These are phyloP conservation scores for sheep (Ovis aries) DNA, from an alignment of 2,113 vertebrate genomes.

Conservation along the genomic window ARS-UI_Ramb_v3.0 NC_056059.1:71281501-71282000, in stretches of 20 bases:
- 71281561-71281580: background rate
- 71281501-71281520: background rate
- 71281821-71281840: background rate
- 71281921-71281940: background rate
- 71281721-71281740: background rate
- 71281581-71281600: accelerated
- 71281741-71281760: background rate
- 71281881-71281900: background rate
- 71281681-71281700: background rate
- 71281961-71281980: background rate
- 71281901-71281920: background rate
- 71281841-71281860: background rate
- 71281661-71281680: background rate
- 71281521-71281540: background rate
- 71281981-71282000: background rate
- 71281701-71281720: background rate
- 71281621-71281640: accelerated
- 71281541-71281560: background rate
- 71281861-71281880: background rate
- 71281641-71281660: background rate
- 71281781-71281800: background rate
- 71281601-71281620: background rate
- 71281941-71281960: background rate
- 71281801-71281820: background rate
- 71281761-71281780: background rate